Percentiles rank a stretch among this genome's conserved stretches.
Evolutionary conservation across 1,140 invertebrate species (phyloP).

Genomic region (Drosophila neocordata): DNA sequence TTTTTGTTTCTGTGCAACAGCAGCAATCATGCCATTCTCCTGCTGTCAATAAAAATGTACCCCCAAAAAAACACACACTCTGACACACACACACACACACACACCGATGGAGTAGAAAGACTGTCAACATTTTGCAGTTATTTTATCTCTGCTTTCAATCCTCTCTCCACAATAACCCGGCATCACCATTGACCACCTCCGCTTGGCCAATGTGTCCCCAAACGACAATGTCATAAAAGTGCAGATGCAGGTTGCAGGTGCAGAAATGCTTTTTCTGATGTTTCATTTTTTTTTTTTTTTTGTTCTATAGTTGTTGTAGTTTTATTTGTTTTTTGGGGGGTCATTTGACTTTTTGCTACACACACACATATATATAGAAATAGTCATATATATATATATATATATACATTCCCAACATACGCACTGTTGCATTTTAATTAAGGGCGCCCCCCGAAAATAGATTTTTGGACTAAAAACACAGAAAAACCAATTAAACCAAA

Average conservation of each 20-base stretch:
- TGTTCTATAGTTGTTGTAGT: conserved; percentile 27
- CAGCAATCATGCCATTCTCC: conserved; percentile 73
- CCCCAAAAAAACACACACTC: neutral
- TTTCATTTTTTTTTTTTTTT: neutral
- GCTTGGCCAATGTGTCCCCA: conserved; percentile 19
- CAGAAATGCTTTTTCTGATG: conserved; percentile 22
- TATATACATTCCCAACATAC: conserved; percentile 55
- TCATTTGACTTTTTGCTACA: conserved; percentile 72
- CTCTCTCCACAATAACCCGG: neutral
- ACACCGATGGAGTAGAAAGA: neutral
- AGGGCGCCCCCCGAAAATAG: conserved; percentile 60
- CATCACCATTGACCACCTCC: conserved; percentile 2
- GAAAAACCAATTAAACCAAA: conserved; percentile 78
- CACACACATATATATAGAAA: neutral
- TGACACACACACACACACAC: neutral
- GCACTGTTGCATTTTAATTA: conserved; percentile 79
- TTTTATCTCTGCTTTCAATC: conserved; percentile 53
- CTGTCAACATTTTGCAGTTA: conserved; percentile 78
- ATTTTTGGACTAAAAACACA: conserved; percentile 59
- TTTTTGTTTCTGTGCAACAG: conserved; percentile 53
- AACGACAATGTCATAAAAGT: conserved; percentile 48
- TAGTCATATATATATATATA: conserved; percentile 11
- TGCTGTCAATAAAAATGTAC: conserved; percentile 75
- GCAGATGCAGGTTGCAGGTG: conserved; percentile 42
- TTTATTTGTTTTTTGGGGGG: conserved; percentile 38